Evolutionary conservation across 2,113 vertebrate genomes (phyloP).

Genomic region (Peucedramus taeniatus): DNA sequence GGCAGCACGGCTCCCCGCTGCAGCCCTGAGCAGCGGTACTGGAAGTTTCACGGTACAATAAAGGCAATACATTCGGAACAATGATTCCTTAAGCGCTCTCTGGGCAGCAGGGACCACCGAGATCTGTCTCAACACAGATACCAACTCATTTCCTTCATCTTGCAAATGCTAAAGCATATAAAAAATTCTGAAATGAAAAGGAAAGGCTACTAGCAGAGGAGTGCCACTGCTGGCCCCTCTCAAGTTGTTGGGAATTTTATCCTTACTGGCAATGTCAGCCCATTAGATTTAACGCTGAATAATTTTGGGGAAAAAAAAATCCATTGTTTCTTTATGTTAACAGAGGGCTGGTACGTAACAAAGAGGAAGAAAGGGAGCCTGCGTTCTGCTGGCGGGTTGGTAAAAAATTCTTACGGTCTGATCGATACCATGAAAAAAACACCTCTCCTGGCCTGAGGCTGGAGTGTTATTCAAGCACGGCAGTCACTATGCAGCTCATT

Average conservation of each 20-base stretch:
- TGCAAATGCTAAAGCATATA: background rate
- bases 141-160: background rate
- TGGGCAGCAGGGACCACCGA: background rate
- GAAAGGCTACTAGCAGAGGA: background rate
- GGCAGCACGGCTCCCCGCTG: background rate
- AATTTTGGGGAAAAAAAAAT: background rate
- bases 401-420: background rate
- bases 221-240: background rate
- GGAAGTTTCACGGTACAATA: background rate
- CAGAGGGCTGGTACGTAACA: background rate
- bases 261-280: background rate
- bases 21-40: accelerated
- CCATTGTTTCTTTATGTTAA: background rate
- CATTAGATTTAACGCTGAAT: background rate
- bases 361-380: background rate
- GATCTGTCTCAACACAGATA: background rate
- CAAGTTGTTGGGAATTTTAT: background rate
- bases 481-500: background rate
- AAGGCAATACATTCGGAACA: background rate
- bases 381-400: background rate
- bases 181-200: background rate
- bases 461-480: background rate
- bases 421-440: background rate
- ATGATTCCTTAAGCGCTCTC: background rate
- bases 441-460: background rate